Percentiles rank a stretch among this genome's conserved stretches.
Evolutionary conservation across 2,797 vertebrate genomes (phyloP).

Genomic region (Adrianichthys oophorus): DNA sequence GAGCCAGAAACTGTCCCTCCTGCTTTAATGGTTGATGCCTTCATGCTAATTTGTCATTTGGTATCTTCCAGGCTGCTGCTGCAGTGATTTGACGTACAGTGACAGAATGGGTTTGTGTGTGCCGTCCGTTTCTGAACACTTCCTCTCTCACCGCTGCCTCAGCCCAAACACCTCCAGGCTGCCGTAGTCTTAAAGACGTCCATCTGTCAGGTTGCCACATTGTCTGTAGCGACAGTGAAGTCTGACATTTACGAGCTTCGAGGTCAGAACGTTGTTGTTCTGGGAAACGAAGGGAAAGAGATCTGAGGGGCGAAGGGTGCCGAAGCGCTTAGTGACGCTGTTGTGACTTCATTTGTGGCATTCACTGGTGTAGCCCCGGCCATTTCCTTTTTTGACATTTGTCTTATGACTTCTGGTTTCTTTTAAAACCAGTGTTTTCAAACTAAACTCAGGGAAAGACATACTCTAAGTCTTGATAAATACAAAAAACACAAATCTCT

Average conservation of each 20-base stretch:
- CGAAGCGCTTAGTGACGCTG: constrained; percentile 25
- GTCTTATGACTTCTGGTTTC: no score
- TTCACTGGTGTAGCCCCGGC: neutral
- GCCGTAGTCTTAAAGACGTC: constrained; percentile 15
- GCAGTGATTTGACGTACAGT: constrained; percentile 32
- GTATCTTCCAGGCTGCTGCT: constrained; percentile 3
- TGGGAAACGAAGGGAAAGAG: neutral
- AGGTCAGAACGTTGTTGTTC: constrained; percentile 7
- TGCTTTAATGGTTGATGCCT: neutral
- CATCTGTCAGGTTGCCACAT: constrained; percentile 41
- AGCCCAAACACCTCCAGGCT: constrained; percentile 21
- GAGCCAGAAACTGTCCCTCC: neutral
- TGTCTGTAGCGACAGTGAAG: constrained; percentile 22
- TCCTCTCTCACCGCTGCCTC: constrained; percentile 29
- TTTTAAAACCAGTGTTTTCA: no score
- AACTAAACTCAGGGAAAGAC: no score
- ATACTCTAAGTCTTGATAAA: no score
- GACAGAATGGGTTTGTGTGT: constrained; percentile 16
- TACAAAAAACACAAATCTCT: no score
- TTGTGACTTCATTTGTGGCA: constrained; percentile 4
- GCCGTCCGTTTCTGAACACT: constrained; percentile 20
- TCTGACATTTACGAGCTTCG: constrained; percentile 46
- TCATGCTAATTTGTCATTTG: constrained; percentile 9
- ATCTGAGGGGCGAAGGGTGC: constrained; percentile 23
- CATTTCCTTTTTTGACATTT: no score